These are phyloP conservation scores for Schlechtendalia chinensis DNA, from an alignment of 1,140 invertebrate species.

Conservation along the genomic window DNA sequence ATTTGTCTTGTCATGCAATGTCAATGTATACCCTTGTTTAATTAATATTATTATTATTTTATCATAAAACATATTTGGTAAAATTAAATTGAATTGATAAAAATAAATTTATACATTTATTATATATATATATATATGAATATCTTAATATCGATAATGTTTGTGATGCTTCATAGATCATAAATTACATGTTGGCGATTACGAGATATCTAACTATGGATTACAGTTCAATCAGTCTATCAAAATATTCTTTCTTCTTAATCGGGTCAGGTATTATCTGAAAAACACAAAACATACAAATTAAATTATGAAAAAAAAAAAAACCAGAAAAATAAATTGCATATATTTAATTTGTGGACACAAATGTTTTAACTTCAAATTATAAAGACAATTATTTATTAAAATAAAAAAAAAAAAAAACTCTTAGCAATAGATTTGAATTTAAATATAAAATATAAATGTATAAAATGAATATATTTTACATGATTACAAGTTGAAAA, in stretches of 20 bases:
- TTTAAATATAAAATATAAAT: no score
- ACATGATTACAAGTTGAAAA: no score
- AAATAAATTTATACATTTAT: neutral
- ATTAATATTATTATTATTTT: neutral
- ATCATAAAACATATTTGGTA: no score
- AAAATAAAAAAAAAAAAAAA: no score
- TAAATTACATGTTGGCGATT: neutral
- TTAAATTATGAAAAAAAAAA: neutral
- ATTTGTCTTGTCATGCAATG: neutral
- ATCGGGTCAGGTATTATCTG: conserved; percentile 73
- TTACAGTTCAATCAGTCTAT: conserved; percentile 51
- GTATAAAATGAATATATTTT: no score
- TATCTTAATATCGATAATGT: neutral
- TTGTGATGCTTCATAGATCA: conserved; percentile 5
- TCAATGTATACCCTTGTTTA: neutral
- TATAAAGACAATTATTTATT: no score
- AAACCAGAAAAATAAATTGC: no score
- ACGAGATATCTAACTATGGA: neutral
- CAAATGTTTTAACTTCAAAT: no score
- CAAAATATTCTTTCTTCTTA: conserved; percentile 60
- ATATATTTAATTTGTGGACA: no score
- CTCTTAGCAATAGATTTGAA: no score
- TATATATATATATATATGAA: no score
- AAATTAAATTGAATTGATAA: neutral
- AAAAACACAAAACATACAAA: conserved; percentile 55